Evolutionary conservation across 2,113 vertebrate genomes (phyloP), one percentile per base, ranked within the genome.

Genomic region (Vanacampus margaritifer): DNA sequence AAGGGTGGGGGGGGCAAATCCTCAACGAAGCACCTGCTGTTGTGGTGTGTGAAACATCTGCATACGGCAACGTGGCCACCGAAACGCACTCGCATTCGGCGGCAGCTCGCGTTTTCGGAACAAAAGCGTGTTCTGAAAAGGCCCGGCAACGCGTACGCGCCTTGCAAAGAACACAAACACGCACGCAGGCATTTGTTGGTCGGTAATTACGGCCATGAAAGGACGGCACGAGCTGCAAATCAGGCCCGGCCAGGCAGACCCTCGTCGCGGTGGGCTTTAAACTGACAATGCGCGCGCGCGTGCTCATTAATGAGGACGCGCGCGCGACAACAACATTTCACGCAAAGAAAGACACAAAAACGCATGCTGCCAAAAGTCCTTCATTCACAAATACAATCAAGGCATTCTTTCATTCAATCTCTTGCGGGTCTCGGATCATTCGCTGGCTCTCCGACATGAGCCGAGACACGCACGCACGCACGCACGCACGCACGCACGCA

Each of bases 291-390:
- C 67, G 51, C 37, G 65, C 37, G 56, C 68, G 32, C 43, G 0
- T 10, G 43, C 59, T 74, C 74, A 84, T 87, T 86, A 90, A 87
- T 75, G 73, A 87, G 78, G 1, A 3, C 58, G n/a, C 46, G 50
- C 41, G 50, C 43, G 1, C 43, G 23, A 62, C 43, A 23, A 62
- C 41, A 62, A 43, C 60, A 26, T 43, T 43, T 24, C 37, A 6
- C 37, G 26, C n/a, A 16, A 43, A 57, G 61, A 71, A 36, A 73
- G 32, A 13, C 53, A 65, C 50, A 72, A 46, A 53, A 21, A 59
- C 4, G 0, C 17, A 17, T 5, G 54, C 26, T 19, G 26, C 13
- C 32, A 32, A 32, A 57, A 32, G 32, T 26, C 54, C 26, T 13
- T n/a, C 54, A 57, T 57, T 57, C 54, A 32, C 13, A 26, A 54